These are phyloP conservation scores for Condylura cristata DNA, from an alignment of 2,113 vertebrate genomes.

Conservation along the genomic window DNA sequence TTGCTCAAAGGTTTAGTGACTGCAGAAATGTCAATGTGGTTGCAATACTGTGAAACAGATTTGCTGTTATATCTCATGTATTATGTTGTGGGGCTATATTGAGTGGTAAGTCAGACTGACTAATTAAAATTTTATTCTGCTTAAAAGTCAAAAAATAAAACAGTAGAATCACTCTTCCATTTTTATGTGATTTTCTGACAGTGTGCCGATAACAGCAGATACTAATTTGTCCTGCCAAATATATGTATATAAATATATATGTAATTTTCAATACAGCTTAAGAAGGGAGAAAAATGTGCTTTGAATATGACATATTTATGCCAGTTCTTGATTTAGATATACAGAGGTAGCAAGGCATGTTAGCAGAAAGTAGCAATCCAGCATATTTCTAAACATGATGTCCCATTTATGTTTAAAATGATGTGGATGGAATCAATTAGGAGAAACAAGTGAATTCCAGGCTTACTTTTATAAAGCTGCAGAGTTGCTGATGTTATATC, in stretches of 20 bases:
- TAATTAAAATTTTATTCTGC: conserved; percentile 83
- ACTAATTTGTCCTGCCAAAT: conserved; percentile 81
- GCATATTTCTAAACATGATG: conserved; percentile 86
- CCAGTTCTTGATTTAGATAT: conserved; percentile 84
- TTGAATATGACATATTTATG: conserved; percentile 85
- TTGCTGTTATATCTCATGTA: conserved; percentile 62
- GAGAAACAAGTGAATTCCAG: conserved; percentile 83
- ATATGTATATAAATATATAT: conserved; percentile 46
- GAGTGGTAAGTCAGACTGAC: background rate
- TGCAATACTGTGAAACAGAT: background rate
- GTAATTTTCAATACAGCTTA: conserved; percentile 82
- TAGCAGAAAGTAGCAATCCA: conserved; percentile 79
- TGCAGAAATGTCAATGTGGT: conserved; percentile 53
- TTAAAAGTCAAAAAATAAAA: conserved; percentile 72
- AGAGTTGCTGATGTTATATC: conserved; percentile 80
- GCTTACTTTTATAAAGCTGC: conserved; percentile 78
- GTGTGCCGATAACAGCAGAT: conserved; percentile 78
- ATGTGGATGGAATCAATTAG: conserved; percentile 86
- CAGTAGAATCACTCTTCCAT: conserved; percentile 63
- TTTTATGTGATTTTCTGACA: conserved; percentile 82
- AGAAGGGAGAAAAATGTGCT: conserved; percentile 82
- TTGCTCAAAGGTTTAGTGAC: conserved; percentile 49
- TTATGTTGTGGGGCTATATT: conserved; percentile 22
- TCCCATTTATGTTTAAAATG: conserved; percentile 86
- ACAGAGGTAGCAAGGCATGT: conserved; percentile 81